Evolutionary conservation across 2,888 invertebrate genomes (phyloP), one percentile per base, ranked within the genome.

Genomic region (Alitta virens): DNA sequence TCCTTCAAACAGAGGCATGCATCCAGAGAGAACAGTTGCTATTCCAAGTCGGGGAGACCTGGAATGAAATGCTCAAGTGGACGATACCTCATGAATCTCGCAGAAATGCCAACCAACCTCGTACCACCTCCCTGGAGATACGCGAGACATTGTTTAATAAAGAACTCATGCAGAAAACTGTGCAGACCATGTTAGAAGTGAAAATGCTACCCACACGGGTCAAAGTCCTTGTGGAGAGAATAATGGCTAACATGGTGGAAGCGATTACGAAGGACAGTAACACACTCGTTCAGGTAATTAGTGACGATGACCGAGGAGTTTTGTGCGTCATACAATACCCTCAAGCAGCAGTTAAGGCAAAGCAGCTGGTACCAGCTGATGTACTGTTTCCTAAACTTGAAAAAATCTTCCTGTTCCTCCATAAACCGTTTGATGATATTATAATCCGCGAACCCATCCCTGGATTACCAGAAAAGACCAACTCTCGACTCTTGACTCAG

Each of bases 1-100:
- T 62, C n/a, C 40, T 71, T 2, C 66, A 67, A 56, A 71, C 69
- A 14, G 71, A 71, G 57, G 56, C 63, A 23, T 69, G 69, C 50
- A 51, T 71, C 12, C 54, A 65, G 40, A 56, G 70, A n/a, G 71
- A 71, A 54, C 66, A 63, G 50, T 40, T 68, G 14, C 56, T 68
- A 14, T 71, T 57, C 52, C 64, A 63, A 33, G 26, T 69, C 18
- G 58, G 63, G 16, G 69, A 69, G n/a, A 54, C 63, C 24, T 71
- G 71, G 71, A 63, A 65, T 18, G 43, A 43, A 1, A 38, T 66
- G 46, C 33, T 71, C 14, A 43, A 58, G 21, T 71, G 69, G 69
- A 64, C 55, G n/a, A 25, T 66, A 5, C 68, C 68, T 2, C 26
- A 62, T 3, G 63, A 63, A 12, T 26, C 64, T 18, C 46, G 61